Base-by-base conservation (phyloP, 2,797 vertebrate species). In the Pipistrellus kuhlii region DNA sequence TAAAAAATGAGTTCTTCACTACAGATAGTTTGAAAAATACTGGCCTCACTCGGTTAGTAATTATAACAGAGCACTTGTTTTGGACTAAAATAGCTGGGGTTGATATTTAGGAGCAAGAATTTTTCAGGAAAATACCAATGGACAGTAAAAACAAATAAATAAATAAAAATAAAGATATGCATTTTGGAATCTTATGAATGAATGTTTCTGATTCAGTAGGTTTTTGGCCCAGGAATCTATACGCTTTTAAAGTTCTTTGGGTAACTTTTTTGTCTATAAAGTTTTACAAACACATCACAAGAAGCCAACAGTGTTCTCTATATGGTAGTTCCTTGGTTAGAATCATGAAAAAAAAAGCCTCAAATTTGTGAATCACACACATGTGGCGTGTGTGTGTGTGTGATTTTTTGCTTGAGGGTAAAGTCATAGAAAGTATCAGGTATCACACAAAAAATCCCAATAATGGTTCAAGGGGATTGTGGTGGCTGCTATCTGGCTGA, bases 71-170 rank as follows among this genome's bases (percentile, higher is more conserved):
- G 9, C 3, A 44, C 30, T 82, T 80, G 3, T 2, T 95, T 48
- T 85, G 38, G 3, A 14, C 18, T 76, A 32, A 27, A 35, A 76
- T 68, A 83, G 77, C 10, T 27, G 23, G 23, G 32, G 35, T 48
- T 82, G 35, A 92, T 23, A 93, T 82, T 88, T 90, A 62, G 41
- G 18, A 92, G 8, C 51, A 93, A 88, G 8, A 38, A 82, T 68
- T 90, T 96, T 90, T 64, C 51, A 78, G 5, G 17, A 23, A 77
- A 92, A 85, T 90, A 73, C 4, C 66, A 12, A 75, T 13, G 9
- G 6, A 32, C 5, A 59, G 9, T 8, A 86, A 51, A 64, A 59
- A 6, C 5, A 86, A 51, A 64, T 20, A 53, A 53, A 64, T 8
- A 64, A n/a, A 64, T 15, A 66, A 15, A 44, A 44, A 44, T 44